A percentile compares a stretch with the other conserved stretches of the same genome.
Conservation (phyloP, 2,888 invertebrate genomes). For the Tachina fera region DNA sequence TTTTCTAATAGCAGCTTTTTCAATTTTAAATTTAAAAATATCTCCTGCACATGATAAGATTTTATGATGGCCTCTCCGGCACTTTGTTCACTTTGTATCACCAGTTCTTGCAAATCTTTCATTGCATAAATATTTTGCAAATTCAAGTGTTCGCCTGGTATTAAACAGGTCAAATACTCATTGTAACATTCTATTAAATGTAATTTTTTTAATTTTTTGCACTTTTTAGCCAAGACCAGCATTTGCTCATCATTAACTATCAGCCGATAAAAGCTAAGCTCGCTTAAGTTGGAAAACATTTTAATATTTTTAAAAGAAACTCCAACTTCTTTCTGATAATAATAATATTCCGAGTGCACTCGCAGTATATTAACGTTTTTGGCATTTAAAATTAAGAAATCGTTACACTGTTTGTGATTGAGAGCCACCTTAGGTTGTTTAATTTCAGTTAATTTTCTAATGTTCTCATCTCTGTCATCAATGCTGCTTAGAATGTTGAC, state of each 20-base stretch:
- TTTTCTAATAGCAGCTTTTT: constrained; percentile 48
- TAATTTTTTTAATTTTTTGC: constrained; percentile 53
- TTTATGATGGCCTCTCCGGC: not conserved
- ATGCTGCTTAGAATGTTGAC: constrained; percentile 43
- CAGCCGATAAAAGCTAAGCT: constrained; percentile 53
- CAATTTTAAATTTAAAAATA: constrained; percentile 48
- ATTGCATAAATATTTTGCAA: constrained; percentile 44
- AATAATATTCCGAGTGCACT: constrained; percentile 53
- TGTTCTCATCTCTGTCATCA: not conserved
- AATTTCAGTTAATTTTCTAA: not conserved
- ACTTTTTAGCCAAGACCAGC: not conserved
- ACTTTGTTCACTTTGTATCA: constrained; percentile 12
- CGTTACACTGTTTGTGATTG: constrained; percentile 22
- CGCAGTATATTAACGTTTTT: constrained; percentile 29
- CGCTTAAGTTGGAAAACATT: constrained; percentile 42
- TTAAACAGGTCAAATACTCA: constrained; percentile 24
- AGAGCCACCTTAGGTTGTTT: constrained; percentile 29
- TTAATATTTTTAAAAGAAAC: constrained; percentile 50
- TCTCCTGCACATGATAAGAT: constrained; percentile 34
- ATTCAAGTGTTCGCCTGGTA: constrained; percentile 58
- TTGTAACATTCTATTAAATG: constrained; percentile 52
- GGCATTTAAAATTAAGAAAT: constrained; percentile 47
- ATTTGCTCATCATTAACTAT: constrained; percentile 46
- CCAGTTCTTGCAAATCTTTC: constrained; percentile 27
- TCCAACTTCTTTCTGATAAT: constrained; percentile 26